These are phyloP conservation scores for Bibio marci DNA, from an alignment of 2,888 invertebrate genomes.

Conservation along the genomic window DNA sequence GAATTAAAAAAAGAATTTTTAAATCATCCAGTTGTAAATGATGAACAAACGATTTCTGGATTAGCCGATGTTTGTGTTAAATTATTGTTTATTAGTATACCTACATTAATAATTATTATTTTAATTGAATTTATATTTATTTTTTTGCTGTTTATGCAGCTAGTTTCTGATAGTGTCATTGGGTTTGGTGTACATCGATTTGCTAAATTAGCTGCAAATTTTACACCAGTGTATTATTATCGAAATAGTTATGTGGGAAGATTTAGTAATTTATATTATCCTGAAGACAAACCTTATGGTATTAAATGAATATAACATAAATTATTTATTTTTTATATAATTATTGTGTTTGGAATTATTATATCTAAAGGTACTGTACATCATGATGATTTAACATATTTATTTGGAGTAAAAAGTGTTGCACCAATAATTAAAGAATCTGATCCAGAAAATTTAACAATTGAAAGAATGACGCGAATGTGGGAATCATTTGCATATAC, in stretches of 20 bases:
- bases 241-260: constrained; percentile 43
- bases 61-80: constrained; percentile 27
- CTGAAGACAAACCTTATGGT: constrained; percentile 33
- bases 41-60: constrained; percentile 22
- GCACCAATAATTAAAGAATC: constrained; percentile 26
- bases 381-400: constrained; percentile 33
- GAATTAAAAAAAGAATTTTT: constrained; percentile 35
- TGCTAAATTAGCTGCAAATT: constrained; percentile 38
- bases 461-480: constrained; percentile 29
- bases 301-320: too few species aligned
- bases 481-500: constrained; percentile 29
- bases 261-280: constrained; percentile 37
- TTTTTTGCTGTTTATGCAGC: constrained; percentile 14
- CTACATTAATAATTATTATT: too few species aligned
- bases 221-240: constrained; percentile 43
- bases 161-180: constrained; percentile 41
- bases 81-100: too few species aligned
- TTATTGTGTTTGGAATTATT: background rate
- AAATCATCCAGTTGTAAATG: constrained; percentile 25
- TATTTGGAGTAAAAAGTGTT: constrained; percentile 28
- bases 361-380: constrained; percentile 26
- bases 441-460: constrained; percentile 28
- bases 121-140: too few species aligned
- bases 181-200: constrained; percentile 42
- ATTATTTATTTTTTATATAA: too few species aligned